Percentiles rank a stretch among this genome's conserved stretches.
These are phyloP conservation scores for Romanogobio albipinnatus DNA, from an alignment of 2,113 vertebrate species.

Conservation along the genomic window DNA sequence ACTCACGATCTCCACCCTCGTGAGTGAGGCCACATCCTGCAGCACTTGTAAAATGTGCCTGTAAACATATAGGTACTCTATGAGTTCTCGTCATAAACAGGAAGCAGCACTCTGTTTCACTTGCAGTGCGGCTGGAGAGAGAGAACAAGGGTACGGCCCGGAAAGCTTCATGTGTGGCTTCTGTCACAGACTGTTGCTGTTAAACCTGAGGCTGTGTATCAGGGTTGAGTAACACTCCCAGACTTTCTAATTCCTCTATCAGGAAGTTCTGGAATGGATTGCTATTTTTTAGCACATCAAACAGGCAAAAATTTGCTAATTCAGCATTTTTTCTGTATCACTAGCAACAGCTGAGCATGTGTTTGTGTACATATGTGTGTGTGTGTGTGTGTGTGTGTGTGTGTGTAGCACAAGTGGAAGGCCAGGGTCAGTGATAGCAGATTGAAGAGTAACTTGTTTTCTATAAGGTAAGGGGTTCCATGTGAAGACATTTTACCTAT, in stretches of 20 bases:
- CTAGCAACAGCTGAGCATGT: slow-evolving; percentile 61
- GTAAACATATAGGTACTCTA: slow-evolving; percentile 28
- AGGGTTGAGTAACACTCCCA: slow-evolving; percentile 66
- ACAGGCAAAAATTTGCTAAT: slow-evolving; percentile 67
- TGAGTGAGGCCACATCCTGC: slow-evolving; percentile 39
- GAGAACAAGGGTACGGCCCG: not conserved
- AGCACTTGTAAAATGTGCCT: slow-evolving; percentile 27
- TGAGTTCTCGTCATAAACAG: slow-evolving; percentile 36
- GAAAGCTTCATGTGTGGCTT: slow-evolving; percentile 15
- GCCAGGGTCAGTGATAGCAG: slow-evolving; percentile 19
- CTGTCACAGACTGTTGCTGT: not conserved
- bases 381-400: not conserved
- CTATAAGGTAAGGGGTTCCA: not conserved
- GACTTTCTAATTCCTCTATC: slow-evolving; percentile 72
- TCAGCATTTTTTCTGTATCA: slow-evolving; percentile 65
- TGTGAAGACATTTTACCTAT: not conserved
- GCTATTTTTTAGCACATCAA: slow-evolving; percentile 75
- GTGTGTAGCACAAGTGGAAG: slow-evolving; percentile 34
- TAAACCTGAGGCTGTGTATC: not conserved
- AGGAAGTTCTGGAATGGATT: slow-evolving; percentile 56
- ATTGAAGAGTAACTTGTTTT: slow-evolving; percentile 18
- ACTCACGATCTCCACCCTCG: slow-evolving; percentile 10
- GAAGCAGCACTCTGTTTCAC: slow-evolving; percentile 15
- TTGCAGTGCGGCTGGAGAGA: slow-evolving; percentile 19
- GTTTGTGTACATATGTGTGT: slow-evolving; percentile 1